These are phyloP conservation scores for Ametastegia equiseti DNA, from an alignment of 2,888 invertebrate genomes.

Conservation along the genomic window DNA sequence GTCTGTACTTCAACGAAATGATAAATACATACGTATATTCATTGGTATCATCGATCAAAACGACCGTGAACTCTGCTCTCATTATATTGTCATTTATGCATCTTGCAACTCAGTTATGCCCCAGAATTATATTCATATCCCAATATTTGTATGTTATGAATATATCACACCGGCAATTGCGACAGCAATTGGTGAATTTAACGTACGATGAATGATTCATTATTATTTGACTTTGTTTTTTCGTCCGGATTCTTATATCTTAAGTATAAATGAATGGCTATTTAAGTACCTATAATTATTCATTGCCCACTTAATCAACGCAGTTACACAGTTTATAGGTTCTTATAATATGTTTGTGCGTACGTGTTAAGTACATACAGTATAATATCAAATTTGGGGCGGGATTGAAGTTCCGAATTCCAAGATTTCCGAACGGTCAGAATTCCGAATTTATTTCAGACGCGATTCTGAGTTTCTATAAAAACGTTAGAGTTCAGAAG, in stretches of 20 bases:
- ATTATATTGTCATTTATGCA: neutral
- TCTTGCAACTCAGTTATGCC: neutral
- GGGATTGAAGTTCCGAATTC: no score
- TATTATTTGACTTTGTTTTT: slow-evolving; percentile 8
- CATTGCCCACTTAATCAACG: neutral
- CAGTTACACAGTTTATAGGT: neutral
- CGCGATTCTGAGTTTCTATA: no score
- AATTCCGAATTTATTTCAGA: no score
- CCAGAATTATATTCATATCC: neutral
- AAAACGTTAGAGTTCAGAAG: no score
- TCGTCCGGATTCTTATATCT: neutral
- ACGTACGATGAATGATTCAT: neutral
- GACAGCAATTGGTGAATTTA: neutral
- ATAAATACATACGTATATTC: neutral
- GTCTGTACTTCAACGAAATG: no score
- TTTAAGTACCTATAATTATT: neutral
- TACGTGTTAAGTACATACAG: no score
- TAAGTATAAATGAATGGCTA: neutral
- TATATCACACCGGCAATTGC: neutral
- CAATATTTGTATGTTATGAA: neutral
- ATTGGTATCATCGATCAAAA: neutral
- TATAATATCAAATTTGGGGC: no score
- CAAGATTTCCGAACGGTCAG: no score
- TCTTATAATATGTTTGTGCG: no score
- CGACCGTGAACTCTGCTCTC: neutral